Evolutionary conservation across 2,797 vertebrate genomes (phyloP).

Genomic region (Vipera ursinii): DNA sequence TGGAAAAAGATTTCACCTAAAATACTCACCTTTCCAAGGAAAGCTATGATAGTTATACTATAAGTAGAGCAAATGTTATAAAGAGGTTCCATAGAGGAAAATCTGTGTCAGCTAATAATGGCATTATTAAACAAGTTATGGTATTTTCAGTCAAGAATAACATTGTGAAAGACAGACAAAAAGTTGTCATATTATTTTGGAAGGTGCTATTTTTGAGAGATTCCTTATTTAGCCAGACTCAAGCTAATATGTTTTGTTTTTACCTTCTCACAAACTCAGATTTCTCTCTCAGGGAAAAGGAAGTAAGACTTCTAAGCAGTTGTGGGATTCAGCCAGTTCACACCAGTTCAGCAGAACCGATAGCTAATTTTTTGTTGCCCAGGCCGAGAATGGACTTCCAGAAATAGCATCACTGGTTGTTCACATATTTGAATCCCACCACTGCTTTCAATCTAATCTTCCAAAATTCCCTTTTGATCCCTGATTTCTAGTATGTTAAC

Average conservation of each 20-base stretch:
- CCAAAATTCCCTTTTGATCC: slow-evolving; percentile 7
- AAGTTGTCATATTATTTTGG: not conserved
- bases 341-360: too few species aligned
- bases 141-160: not conserved
- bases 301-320: not conserved
- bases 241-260: slow-evolving; percentile 8
- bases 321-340: too few species aligned
- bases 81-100: not conserved
- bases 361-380: too few species aligned
- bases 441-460: not conserved
- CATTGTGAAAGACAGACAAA: fast-evolving
- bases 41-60: not conserved
- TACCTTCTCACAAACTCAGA: not conserved
- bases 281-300: not conserved
- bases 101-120: not conserved
- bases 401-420: too few species aligned
- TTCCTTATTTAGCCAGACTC: not conserved
- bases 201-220: slow-evolving; percentile 14
- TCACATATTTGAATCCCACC: too few species aligned
- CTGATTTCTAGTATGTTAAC: not conserved
- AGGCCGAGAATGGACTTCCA: too few species aligned
- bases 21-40: not conserved
- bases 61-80: not conserved
- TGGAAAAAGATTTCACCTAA: not conserved
- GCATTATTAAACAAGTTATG: not conserved